Base-by-base conservation (phyloP, 1,140 invertebrate species). In the Dendrolimus kikuchii region DNA sequence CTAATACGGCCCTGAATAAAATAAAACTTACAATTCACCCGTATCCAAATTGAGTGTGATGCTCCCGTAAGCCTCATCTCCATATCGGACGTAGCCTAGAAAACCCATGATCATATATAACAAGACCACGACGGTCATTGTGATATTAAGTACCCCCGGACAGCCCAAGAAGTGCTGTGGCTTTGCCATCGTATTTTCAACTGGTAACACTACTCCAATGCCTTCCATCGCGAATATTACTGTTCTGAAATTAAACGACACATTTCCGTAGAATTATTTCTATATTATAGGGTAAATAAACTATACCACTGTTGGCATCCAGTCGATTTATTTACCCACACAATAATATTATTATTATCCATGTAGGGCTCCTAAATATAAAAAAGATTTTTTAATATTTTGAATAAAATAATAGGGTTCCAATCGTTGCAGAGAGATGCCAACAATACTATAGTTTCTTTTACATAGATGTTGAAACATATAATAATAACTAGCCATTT, bases 131-230 rank as follows among this genome's bases (percentile, higher is more conserved):
- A 93, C 90, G 1, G 89, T 79, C 96, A 98, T 97, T 0, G 94
- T 93, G 7, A 92, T 91, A 66, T 96, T 96, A 1, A 97, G 80
- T 0, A 98, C 94, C 42, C 96, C 94, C 1, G 92, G 93, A 66
- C 92, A 94, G 2, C 95, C 95, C 0, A 93, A 86, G 73, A 97
- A 97, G 50, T 93, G 92, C 59, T 92, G 83, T 0, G 95, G 94
- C 46, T 92, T 91, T 47, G 88, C 89, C 95, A 98, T 97, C 0
- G 92, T 93, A 73, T 97, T 96, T 82, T 97, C 95, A 48, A 98
- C 91, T 0, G 96, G 96, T 76, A 98, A 90, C 9, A 97, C 93
- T 38, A 93, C 93, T 47, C 94, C 93, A 59, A 95, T 95, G 7
- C 93, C 94, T 81, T 95, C 94, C 90, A 95, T 95, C 10, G 93